These are phyloP conservation scores for Brachionus calyciflorus DNA, from an alignment of 1,140 invertebrate species.

Conservation along the genomic window DNA sequence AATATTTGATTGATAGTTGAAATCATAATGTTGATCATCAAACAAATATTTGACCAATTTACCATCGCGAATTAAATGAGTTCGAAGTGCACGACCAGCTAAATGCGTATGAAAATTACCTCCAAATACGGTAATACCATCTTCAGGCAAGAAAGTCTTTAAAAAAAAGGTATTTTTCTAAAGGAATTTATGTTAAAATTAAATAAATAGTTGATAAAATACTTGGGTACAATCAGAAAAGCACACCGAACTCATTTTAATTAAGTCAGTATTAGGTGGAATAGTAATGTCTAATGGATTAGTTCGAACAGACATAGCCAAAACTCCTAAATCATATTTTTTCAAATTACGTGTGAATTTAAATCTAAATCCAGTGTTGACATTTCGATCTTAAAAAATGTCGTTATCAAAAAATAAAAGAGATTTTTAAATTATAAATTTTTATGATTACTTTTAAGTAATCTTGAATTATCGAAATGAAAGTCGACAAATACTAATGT, in stretches of 20 bases:
- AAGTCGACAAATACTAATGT: background rate
- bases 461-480: conserved; percentile 5
- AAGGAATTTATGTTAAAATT: no score
- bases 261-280: conserved; percentile 1
- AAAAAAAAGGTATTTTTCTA: no score
- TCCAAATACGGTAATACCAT: conserved; percentile 25
- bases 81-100: conserved; percentile 9
- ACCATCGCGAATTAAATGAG: background rate
- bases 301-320: background rate
- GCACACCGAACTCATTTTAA: background rate
- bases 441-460: background rate
- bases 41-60: conserved; percentile 30
- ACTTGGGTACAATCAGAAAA: conserved; percentile 17
- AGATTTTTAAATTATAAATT: background rate
- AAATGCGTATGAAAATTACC: conserved; percentile 43
- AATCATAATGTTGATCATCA: conserved; percentile 44
- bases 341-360: conserved; percentile 21
- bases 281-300: background rate
- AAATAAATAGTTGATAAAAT: no score
- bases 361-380: conserved; percentile 9
- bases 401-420: background rate
- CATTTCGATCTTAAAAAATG: background rate
- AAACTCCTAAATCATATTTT: conserved; percentile 34
- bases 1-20: conserved; percentile 44
- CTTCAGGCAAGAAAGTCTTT: background rate